Evolutionary conservation across 2,113 vertebrate genomes (phyloP).

Genomic region (Pelmatolapia mariae): DNA sequence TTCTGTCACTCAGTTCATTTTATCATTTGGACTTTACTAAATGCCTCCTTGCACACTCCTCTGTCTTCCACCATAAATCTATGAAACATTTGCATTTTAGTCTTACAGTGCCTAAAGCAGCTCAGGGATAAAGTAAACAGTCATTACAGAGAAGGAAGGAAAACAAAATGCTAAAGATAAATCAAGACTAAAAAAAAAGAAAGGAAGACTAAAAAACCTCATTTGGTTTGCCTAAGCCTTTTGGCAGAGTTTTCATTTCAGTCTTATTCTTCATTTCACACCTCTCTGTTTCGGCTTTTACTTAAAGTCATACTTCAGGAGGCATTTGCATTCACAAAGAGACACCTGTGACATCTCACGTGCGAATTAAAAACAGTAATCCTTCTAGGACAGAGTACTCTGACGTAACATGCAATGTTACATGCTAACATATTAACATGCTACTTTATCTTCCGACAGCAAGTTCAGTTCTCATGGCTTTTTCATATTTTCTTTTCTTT

Average conservation of each 20-base stretch:
- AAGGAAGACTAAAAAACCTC: background rate
- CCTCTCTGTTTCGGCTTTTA: background rate
- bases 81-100: background rate
- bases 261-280: conserved; percentile 11
- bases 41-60: background rate
- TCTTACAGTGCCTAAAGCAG: background rate
- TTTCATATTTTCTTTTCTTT: background rate
- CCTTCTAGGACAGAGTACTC: background rate
- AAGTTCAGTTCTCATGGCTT: background rate
- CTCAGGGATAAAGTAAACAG: background rate
- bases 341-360: background rate
- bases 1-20: background rate
- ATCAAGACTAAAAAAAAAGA: background rate
- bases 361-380: background rate
- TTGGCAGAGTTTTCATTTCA: background rate
- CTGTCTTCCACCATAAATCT: background rate
- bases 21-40: background rate
- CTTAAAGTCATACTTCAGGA: background rate
- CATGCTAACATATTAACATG: background rate
- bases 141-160: background rate
- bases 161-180: conserved; percentile 17
- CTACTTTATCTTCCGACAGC: fast-evolving
- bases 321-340: background rate
- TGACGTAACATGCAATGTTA: background rate
- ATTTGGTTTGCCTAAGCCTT: background rate